These are phyloP conservation scores for Tachycineta bicolor DNA, from an alignment of 2,113 vertebrate genomes.

Conservation along the genomic window DNA sequence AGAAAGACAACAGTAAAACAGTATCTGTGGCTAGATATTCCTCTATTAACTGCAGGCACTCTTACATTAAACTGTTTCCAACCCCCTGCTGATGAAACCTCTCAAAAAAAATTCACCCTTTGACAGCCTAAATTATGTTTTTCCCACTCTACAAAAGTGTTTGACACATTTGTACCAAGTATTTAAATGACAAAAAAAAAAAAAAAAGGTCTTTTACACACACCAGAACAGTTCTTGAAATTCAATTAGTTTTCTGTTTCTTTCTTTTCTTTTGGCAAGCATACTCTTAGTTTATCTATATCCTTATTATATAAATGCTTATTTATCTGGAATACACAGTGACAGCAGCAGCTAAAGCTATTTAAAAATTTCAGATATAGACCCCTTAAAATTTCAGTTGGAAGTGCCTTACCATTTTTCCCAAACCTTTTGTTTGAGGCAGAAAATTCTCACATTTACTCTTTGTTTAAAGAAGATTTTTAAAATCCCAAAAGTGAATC, in stretches of 20 bases:
- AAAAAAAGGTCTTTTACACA: not conserved
- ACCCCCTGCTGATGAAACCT: not conserved
- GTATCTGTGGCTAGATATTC: not conserved
- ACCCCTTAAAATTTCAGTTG: not conserved
- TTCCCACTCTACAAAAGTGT: not conserved
- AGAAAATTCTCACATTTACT: not conserved
- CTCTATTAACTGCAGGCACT: slow-evolving; percentile 12
- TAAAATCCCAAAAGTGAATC: not conserved
- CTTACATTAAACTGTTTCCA: slow-evolving; percentile 34
- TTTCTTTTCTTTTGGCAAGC: not conserved
- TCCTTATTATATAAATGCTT: not conserved
- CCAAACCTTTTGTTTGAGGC: not conserved
- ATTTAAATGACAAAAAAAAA: not conserved
- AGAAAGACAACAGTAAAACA: not conserved
- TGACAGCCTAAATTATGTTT: slow-evolving; percentile 34
- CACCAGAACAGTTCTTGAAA: not conserved
- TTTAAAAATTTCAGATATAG: not conserved
- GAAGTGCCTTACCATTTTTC: not conserved
- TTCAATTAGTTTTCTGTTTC: not conserved
- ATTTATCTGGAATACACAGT: not conserved
- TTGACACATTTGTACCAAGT: not conserved
- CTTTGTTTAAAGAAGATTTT: not conserved
- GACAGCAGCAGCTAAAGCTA: not conserved
- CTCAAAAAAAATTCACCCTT: slow-evolving; percentile 44
- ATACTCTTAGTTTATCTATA: not conserved